phyloP scores from a whole-genome alignment of 92 coral and sea anemone genomes.

The Paragorgia papillata region DNA sequence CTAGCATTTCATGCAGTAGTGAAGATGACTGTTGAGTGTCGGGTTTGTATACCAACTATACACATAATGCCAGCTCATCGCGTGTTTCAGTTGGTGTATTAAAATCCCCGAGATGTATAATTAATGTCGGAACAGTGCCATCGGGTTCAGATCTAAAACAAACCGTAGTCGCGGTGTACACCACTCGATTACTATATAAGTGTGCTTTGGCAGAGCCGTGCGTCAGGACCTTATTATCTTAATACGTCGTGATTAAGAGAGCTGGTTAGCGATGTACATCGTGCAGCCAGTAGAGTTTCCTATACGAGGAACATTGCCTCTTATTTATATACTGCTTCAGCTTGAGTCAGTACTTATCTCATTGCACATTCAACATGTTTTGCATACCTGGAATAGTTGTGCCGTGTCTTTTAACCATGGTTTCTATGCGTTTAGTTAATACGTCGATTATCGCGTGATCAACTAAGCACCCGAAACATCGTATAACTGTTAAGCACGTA shows the following conservation, averaged over 20 bases:
- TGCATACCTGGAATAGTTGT: slow-evolving; percentile 19
- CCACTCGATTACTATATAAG: not conserved
- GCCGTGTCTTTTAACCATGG: slow-evolving; percentile 17
- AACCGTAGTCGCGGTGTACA: not conserved
- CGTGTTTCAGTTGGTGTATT: not conserved
- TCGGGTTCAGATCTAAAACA: not conserved
- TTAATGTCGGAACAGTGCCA: not conserved
- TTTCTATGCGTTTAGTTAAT: slow-evolving; percentile 31
- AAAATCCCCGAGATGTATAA: not conserved
- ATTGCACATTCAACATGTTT: slow-evolving; percentile 31
- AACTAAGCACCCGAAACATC: not conserved
- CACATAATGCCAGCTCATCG: no score
- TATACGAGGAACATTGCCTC: no score
- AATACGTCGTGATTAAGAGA: no score
- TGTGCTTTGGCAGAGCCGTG: not conserved
- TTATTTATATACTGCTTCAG: no score
- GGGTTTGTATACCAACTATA: no score
- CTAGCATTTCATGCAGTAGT: no score
- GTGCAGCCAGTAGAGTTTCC: no score
- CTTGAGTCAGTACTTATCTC: no score
- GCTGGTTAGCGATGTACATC: no score
- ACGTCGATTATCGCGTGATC: slow-evolving; percentile 38
- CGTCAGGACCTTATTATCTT: not conserved
- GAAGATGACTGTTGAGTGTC: no score
- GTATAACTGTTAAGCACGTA: no score